Base-by-base conservation (phyloP, 2,888 invertebrate genomes). In the Lepas anatifera region DNA sequence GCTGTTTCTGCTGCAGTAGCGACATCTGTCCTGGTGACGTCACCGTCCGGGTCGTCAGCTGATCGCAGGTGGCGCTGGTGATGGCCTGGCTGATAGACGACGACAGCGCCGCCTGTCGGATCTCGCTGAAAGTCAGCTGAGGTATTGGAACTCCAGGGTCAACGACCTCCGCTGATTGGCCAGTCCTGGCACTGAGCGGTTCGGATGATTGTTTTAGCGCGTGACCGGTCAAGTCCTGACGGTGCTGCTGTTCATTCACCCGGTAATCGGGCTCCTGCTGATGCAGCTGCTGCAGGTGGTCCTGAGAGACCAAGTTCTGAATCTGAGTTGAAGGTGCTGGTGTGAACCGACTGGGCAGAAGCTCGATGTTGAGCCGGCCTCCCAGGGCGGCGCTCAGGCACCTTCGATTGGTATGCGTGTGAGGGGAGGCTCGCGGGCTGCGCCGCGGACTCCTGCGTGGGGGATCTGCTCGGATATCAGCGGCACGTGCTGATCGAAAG, bases 1-100 rank as follows among this genome's bases (percentile, higher is more conserved):
- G 85, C 80, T 89, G 88, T 82, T 95, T 95, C 82, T 89, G 87
- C 83, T 95, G 92, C 77, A 93, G 84, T 79, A 92, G 82, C 74
- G 90, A 87, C 73, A 79, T 58, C 18, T 58, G 18, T 3, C 58
- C 32, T 29, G 58, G 18, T 7, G 16, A 22, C 18, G 18, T 16
- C 58, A 32, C 58, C 16, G 58, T 58, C 18, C 32, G 58, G 32
- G 22, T 32, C 16, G 52, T 52, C 52, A 8, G 25, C 48, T 25
- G 32, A 2, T 32, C 25, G 18, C 58, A 58, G 58, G 58, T 58
- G 58, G 58, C 32, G 58, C 32, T 32, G 32, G 58, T 58, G 58
- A 58, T 58, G 58, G 58, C 58, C 58, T 58, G 58, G 32, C 58
- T 58, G 32, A 58, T 58, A 22, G 58, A 29, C 58, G 58, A 58